Percentiles rank a stretch among this genome's conserved stretches.
These are phyloP conservation scores for Bettongia penicillata DNA, from an alignment of 2,113 vertebrate genomes.

Conservation along the genomic window DNA sequence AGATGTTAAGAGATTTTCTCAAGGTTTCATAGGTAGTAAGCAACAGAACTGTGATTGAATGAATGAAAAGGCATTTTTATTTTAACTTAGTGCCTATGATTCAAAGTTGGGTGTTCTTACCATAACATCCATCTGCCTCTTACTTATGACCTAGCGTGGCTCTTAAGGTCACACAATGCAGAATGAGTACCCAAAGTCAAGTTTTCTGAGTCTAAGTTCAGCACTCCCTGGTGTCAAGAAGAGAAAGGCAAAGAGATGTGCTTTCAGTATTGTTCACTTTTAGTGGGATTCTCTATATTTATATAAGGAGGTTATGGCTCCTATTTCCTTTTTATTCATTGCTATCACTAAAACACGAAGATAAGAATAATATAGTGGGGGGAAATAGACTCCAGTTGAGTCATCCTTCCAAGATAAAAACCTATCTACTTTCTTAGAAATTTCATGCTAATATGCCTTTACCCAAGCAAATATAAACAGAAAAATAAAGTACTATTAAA, in stretches of 20 bases:
- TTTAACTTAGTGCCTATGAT: neutral
- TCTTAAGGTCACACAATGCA: neutral
- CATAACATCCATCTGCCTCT: neutral
- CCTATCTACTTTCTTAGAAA: neutral
- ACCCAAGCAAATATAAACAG: neutral
- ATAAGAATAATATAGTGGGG: neutral
- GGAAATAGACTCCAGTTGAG: neutral
- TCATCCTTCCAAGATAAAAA: neutral
- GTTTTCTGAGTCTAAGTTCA: neutral
- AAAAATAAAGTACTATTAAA: slow-evolving; percentile 31
- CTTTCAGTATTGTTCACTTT: neutral
- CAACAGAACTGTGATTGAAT: neutral
- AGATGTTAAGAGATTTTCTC: neutral
- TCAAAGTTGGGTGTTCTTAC: neutral
- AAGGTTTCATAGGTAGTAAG: neutral
- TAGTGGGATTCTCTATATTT: slow-evolving; percentile 38
- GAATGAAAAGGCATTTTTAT: neutral
- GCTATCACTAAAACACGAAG: neutral
- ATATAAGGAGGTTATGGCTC: slow-evolving; percentile 5
- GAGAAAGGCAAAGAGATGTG: neutral
- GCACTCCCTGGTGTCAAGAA: neutral
- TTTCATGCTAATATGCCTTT: neutral
- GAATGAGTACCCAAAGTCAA: neutral
- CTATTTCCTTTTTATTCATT: slow-evolving; percentile 24
- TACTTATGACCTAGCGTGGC: neutral